A percentile compares a stretch with the other conserved stretches of the same genome.
Evolutionary conservation across 2,113 vertebrate genomes (phyloP).

Genomic region (Mus spicilegus): DNA sequence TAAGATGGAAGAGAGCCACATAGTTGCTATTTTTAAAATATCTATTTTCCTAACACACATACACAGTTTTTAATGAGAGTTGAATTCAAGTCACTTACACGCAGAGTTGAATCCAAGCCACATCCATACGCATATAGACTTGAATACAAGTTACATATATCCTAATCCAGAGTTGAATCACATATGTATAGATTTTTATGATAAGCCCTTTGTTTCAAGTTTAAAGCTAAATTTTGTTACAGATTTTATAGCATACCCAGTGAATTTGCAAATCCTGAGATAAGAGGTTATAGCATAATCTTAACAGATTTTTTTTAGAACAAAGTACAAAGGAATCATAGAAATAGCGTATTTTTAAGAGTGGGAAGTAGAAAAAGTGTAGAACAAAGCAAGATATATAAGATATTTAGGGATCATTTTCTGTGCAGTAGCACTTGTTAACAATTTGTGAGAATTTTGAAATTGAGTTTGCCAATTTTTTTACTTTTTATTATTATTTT

Average conservation of each 20-base stretch:
- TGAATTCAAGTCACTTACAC: background rate
- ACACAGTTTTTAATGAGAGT: background rate
- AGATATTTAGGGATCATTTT: background rate
- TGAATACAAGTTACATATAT: background rate
- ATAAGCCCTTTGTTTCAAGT: background rate
- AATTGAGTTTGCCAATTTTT: background rate
- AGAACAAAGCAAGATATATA: background rate
- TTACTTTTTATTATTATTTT: too few species aligned
- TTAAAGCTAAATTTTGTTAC: background rate
- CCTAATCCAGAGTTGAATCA: background rate
- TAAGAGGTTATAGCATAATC: background rate
- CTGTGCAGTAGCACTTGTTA: background rate
- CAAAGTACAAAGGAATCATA: background rate
- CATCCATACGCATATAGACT: background rate
- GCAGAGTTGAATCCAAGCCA: background rate
- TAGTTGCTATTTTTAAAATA: background rate
- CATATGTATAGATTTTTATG: background rate
- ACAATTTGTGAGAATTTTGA: background rate
- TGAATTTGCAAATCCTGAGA: background rate
- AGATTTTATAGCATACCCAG: background rate
- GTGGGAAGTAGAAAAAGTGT: background rate
- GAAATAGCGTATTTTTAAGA: background rate
- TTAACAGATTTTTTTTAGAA: background rate
- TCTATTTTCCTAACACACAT: background rate
- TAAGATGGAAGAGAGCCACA: background rate